phyloP scores from a whole-genome alignment of 2,113 vertebrate genomes.

The Vireo altiloquus region DNA sequence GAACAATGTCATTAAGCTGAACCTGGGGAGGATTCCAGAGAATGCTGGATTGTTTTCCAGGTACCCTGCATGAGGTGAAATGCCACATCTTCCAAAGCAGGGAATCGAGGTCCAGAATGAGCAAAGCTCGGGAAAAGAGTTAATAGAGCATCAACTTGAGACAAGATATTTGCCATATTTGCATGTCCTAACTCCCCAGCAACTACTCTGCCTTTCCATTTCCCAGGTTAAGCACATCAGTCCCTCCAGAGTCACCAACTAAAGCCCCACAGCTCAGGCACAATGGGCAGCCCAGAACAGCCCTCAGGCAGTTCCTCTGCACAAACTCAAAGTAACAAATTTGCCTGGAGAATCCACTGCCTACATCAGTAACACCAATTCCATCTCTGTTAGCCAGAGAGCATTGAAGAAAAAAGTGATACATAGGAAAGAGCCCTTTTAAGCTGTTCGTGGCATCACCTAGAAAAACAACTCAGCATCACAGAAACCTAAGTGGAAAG shows the following conservation, averaged over 20 bases:
- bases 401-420: not conserved
- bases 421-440: not conserved
- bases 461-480: not conserved
- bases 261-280: not conserved
- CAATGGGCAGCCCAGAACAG: not conserved
- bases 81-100: not conserved
- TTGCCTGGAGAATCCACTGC: not conserved
- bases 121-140: not conserved
- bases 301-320: not conserved
- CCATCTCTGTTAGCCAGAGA: not conserved
- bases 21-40: not conserved
- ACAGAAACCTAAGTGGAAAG: not conserved
- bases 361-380: not conserved
- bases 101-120: not conserved
- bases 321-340: not conserved
- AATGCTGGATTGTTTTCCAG: not conserved
- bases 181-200: not conserved
- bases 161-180: not conserved
- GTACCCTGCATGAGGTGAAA: not conserved
- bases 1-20: not conserved
- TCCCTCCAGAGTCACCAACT: not conserved
- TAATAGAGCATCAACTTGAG: not conserved
- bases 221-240: not conserved
- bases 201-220: not conserved
- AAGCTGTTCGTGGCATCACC: not conserved